A percentile compares a stretch with the other conserved stretches of the same genome.
Conservation (phyloP, 1,140 invertebrate genomes). For the Lepidurus packardi region DNA sequence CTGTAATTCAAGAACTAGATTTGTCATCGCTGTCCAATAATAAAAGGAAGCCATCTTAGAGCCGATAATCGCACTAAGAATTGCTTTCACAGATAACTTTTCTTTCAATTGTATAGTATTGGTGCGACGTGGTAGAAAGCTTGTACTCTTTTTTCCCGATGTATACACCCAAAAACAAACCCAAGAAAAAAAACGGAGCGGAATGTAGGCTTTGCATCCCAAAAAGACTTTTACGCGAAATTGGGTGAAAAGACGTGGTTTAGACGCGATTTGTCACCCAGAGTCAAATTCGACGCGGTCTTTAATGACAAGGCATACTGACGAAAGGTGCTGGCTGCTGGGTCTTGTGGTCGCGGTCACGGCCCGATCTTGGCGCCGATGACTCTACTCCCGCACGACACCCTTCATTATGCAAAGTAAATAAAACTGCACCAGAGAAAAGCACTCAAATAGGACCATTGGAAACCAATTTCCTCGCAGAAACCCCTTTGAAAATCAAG, state of each 20-base stretch:
- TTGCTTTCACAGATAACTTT: too few species aligned
- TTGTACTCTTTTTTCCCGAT: too few species aligned
- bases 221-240: not conserved
- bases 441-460: slow-evolving; percentile 3
- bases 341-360: slow-evolving; percentile 3
- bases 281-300: not conserved
- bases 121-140: too few species aligned
- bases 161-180: too few species aligned
- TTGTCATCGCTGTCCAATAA: too few species aligned
- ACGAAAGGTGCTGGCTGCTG: not conserved
- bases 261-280: slow-evolving; percentile 2
- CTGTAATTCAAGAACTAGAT: too few species aligned
- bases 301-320: slow-evolving; percentile 1
- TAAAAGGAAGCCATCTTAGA: too few species aligned
- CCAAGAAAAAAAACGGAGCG: too few species aligned
- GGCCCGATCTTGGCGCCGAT: slow-evolving; percentile 11
- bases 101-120: too few species aligned
- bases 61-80: too few species aligned
- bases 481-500: not conserved
- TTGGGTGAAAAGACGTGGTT: not conserved
- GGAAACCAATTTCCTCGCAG: slow-evolving; percentile 18
- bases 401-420: slow-evolving; percentile 22
- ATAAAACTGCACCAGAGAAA: slow-evolving; percentile 15
- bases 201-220: not conserved
- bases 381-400: slow-evolving; percentile 8